Evolutionary conservation across 30 jellyfish, hydroid and myxozoan species (phyloP).

Genomic region (Cassiopea xamachana): DNA sequence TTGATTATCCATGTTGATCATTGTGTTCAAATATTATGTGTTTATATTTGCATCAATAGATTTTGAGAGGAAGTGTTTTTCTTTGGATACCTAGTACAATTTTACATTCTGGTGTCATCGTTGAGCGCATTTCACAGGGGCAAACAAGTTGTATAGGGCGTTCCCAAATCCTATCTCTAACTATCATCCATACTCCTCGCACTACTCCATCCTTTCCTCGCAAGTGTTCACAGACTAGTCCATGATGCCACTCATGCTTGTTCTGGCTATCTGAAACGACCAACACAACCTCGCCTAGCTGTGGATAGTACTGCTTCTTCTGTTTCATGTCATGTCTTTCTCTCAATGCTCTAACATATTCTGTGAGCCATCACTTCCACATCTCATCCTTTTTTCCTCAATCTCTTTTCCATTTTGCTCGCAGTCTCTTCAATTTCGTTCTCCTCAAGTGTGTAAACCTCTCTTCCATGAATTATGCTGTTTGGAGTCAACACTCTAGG

Average conservation of each 20-base stretch:
- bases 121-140: constrained; percentile 50
- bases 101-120: constrained; percentile 4
- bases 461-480: constrained; percentile 60
- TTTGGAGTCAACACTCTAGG: constrained; percentile 56
- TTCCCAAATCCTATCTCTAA: constrained; percentile 46
- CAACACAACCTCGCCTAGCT: constrained; percentile 56
- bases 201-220: constrained; percentile 62
- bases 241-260: constrained; percentile 66
- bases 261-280: constrained; percentile 55
- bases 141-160: constrained; percentile 62
- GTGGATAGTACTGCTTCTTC: constrained; percentile 45
- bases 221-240: constrained; percentile 63
- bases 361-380: constrained; percentile 61
- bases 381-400: constrained; percentile 42
- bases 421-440: constrained; percentile 18
- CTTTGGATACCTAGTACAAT: too few species aligned
- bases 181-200: constrained; percentile 66
- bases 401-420: constrained; percentile 32
- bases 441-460: constrained; percentile 24
- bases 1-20: too few species aligned
- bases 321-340: constrained; percentile 63
- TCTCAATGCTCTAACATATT: constrained; percentile 55
- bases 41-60: too few species aligned
- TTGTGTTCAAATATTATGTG: too few species aligned
- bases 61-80: too few species aligned